These are phyloP conservation scores for Tragulus kanchil DNA, from an alignment of 2,113 vertebrate species.

Conservation along the genomic window DNA sequence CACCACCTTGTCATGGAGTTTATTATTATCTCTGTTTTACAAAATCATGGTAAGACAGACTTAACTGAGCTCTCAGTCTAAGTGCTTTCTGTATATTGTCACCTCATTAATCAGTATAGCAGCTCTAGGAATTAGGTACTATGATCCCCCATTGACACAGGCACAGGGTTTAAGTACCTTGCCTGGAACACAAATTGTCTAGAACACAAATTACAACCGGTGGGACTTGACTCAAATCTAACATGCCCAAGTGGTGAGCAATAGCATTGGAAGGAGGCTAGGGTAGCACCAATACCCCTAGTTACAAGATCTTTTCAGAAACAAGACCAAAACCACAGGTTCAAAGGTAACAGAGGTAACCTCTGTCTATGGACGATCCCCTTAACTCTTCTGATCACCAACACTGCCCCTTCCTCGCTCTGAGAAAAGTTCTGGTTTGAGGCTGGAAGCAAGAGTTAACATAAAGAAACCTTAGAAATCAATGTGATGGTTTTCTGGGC, in stretches of 20 bases:
- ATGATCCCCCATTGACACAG: background rate
- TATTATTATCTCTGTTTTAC: conserved; percentile 26
- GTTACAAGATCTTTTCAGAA: background rate
- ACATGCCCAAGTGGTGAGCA: background rate
- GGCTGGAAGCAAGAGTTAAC: conserved; percentile 22
- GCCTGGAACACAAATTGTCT: background rate
- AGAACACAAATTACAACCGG: background rate
- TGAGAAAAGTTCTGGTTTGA: background rate
- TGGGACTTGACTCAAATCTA: conserved; percentile 5
- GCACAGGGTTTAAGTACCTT: background rate
- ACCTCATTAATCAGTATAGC: background rate
- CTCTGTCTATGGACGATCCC: background rate
- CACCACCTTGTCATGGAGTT: background rate
- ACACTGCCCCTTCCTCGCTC: background rate
- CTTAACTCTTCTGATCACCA: background rate
- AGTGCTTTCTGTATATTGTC: background rate
- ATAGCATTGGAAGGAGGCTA: background rate
- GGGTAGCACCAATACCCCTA: background rate
- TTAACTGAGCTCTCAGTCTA: background rate
- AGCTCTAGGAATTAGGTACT: conserved; percentile 3
- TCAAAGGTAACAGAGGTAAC: background rate
- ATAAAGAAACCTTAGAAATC: conserved; percentile 55
- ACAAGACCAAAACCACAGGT: background rate
- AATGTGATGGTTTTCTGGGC: background rate
- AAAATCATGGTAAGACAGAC: background rate